These are phyloP conservation scores for Nerophis ophidion DNA, from an alignment of 2,113 vertebrate genomes.

Conservation along the genomic window DNA sequence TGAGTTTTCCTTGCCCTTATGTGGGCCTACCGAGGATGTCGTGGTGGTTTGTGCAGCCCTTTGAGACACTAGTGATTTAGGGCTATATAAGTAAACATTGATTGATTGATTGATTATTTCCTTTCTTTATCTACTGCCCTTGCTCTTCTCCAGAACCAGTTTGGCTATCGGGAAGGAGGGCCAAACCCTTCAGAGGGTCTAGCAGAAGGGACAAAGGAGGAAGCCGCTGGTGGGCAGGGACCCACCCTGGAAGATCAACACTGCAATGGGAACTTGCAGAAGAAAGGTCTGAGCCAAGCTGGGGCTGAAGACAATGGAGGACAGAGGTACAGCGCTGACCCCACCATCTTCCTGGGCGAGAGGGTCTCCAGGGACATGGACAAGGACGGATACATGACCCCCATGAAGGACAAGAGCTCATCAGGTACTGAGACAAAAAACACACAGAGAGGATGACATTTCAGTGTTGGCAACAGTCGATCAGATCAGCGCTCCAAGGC, in stretches of 20 bases:
- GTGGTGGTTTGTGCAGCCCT: too few species aligned
- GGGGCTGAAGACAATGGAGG: constrained; percentile 79
- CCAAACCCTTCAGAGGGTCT: constrained; percentile 66
- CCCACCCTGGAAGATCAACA: constrained; percentile 78
- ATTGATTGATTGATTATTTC: too few species aligned
- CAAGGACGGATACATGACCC: constrained; percentile 91
- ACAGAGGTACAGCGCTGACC: constrained; percentile 93
- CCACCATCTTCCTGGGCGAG: constrained; percentile 84
- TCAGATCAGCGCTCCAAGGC: background rate
- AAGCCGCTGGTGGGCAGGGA: constrained; percentile 68
- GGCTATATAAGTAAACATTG: too few species aligned
- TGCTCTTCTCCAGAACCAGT: constrained; percentile 79
- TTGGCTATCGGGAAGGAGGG: constrained; percentile 83
- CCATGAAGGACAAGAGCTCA: constrained; percentile 87
- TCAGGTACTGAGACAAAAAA: constrained; percentile 74
- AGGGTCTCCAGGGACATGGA: constrained; percentile 76
- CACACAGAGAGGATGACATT: constrained; percentile 4
- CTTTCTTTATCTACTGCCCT: background rate
- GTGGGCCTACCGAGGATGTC: too few species aligned
- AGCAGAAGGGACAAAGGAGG: constrained; percentile 60
- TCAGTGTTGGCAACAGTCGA: background rate
- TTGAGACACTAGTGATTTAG: too few species aligned
- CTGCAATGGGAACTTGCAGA: constrained; percentile 87
- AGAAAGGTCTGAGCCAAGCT: constrained; percentile 67
- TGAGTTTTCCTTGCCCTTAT: too few species aligned